These are phyloP conservation scores for Lydus trimaculatus DNA, from an alignment of 2,888 invertebrate genomes.

Conservation along the genomic window DNA sequence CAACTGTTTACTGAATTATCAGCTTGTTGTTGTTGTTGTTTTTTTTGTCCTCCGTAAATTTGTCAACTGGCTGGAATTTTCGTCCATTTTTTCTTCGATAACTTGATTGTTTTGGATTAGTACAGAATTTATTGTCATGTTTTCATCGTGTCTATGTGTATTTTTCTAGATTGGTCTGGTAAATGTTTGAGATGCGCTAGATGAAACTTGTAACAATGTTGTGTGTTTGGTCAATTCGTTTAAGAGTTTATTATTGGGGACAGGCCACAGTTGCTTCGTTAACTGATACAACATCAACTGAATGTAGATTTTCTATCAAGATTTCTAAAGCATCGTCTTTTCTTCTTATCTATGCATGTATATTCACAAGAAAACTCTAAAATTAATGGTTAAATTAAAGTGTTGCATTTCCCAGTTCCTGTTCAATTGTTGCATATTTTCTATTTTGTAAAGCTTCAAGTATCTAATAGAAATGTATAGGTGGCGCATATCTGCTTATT, in stretches of 20 bases:
- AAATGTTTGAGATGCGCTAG: constrained; percentile 51
- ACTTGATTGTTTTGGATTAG: constrained; percentile 8
- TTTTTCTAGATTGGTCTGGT: constrained; percentile 1
- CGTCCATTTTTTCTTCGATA: not conserved
- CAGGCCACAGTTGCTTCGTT: constrained; percentile 41
- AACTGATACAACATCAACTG: constrained; percentile 40
- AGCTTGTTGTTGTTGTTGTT: not conserved
- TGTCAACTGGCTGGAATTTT: not conserved
- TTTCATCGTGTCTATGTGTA: constrained; percentile 6
- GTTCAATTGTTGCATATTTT: constrained; percentile 32
- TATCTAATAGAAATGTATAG: constrained; percentile 29
- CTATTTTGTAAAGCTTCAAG: constrained; percentile 25
- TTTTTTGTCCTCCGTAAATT: not conserved
- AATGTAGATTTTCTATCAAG: constrained; percentile 41
- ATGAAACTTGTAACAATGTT: constrained; percentile 56
- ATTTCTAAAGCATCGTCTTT: not conserved
- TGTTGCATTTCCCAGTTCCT: constrained; percentile 8
- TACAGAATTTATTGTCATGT: constrained; percentile 26
- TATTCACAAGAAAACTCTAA: not conserved
- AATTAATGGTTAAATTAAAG: constrained; percentile 17
- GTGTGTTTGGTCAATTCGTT: constrained; percentile 60
- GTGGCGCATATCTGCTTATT: constrained; percentile 39
- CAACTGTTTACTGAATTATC: not conserved
- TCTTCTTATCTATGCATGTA: not conserved
- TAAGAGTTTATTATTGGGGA: constrained; percentile 55